Evolutionary conservation across 2,113 vertebrate genomes (phyloP).

Genomic region (Cebidichthys violaceus): DNA sequence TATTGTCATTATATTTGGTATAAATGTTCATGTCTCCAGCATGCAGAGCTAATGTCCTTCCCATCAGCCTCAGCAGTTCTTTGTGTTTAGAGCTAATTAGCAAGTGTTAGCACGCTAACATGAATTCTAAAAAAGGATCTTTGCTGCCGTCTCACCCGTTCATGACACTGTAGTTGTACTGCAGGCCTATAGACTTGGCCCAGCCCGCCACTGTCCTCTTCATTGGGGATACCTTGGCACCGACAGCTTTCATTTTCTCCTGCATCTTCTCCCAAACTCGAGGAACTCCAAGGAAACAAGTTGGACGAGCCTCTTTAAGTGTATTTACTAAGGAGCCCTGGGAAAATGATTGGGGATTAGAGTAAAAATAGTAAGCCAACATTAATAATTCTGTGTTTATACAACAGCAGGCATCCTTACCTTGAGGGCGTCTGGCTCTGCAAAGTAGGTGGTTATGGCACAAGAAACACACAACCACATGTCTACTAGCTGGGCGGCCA

Average conservation of each 20-base stretch:
- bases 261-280: conserved; percentile 89
- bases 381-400: not conserved
- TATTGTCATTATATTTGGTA: no score
- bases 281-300: conserved; percentile 81
- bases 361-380: not conserved
- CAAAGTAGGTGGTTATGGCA: conserved; percentile 78
- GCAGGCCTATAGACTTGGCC: conserved; percentile 83
- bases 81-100: not conserved
- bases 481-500: conserved; percentile 85
- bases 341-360: not conserved
- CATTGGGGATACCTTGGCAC: conserved; percentile 74
- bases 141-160: conserved; percentile 71
- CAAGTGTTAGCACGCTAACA: not conserved
- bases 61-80: not conserved
- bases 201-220: conserved; percentile 76
- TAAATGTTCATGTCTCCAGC: not conserved
- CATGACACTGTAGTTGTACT: conserved; percentile 83
- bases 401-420: conserved; percentile 55
- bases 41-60: not conserved
- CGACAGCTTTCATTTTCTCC: conserved; percentile 79
- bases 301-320: conserved; percentile 76
- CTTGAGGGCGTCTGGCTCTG: conserved; percentile 85
- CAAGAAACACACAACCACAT: conserved; percentile 78
- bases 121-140: not conserved
- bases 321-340: conserved; percentile 82